Evolutionary conservation across 2,797 vertebrate genomes (phyloP), one percentile per base, ranked within the genome.

Genomic region (Takifugu ocellatus): DNA sequence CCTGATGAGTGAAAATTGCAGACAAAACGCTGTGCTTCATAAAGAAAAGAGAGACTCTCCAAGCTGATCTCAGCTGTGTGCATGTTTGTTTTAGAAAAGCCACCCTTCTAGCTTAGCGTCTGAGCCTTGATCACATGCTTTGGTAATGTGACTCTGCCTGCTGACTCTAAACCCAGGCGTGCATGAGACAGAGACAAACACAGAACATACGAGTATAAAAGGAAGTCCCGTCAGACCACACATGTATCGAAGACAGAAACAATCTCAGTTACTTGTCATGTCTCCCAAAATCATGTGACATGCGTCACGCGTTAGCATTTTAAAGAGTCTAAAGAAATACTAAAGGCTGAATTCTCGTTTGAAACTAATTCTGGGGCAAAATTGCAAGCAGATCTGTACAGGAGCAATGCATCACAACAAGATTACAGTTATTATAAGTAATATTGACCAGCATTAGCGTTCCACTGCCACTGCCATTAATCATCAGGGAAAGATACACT

Each of bases 141-240:
- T n/a, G 6, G 54, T 66, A 84, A 82, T 81, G 81, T 80, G 84
- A 84, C 69, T 26, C 52, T 9, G 61, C 36, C 51, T 78, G 77
- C 77, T 68, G 70, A 77, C 61, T 60, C 62, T 31, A 33, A 17
- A 33, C 60, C 39, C 49, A 56, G 46, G 31, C 8, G 49, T 56
- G 62, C 50, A 33, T 15, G 47, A 48, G 52, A 53, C 5, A 21
- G 25, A 61, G 24, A 25, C 50, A 21, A 53, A 64, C 51, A 60
- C 14, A 63, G 58, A 74, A 51, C 56, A 73, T 57, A 21, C 63
- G 25, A 72, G 67, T 44, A 52, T 47, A 57, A 62, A 59, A 6
- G 5, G 2, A 55, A 57, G 48, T 56, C 51, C 7, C 69, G 57
- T 67, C 44, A 69, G 42, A 39, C 54, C 51, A 21, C 50, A 51